These are phyloP conservation scores for Pteropus rufus DNA, from an alignment of 2,797 vertebrate species.

Conservation along the genomic window DNA sequence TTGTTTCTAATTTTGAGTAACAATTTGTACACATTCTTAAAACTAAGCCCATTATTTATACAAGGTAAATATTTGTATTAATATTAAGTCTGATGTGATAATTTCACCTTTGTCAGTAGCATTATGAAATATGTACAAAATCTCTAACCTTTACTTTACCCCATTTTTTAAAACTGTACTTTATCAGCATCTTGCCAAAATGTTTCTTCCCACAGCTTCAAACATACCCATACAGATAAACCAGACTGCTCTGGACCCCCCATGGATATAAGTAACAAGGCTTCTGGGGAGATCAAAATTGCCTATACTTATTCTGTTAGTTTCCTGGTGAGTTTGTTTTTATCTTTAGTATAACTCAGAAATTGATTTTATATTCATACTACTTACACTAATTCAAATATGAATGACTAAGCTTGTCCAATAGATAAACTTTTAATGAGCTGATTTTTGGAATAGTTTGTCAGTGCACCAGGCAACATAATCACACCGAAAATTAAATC, in stretches of 20 bases:
- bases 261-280: conserved; percentile 91
- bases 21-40: background rate
- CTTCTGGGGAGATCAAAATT: conserved; percentile 86
- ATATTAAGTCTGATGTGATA: background rate
- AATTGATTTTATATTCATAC: conserved; percentile 54
- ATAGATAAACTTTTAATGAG: conserved; percentile 41
- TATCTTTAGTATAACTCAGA: conserved; percentile 46
- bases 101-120: conserved; percentile 20
- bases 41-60: background rate
- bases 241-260: conserved; percentile 90
- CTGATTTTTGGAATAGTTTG: conserved; percentile 22
- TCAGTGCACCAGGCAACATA: background rate
- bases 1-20: conserved; percentile 4
- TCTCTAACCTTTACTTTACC: conserved; percentile 19
- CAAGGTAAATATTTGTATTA: conserved; percentile 1
- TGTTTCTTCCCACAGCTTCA: conserved; percentile 84
- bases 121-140: conserved; percentile 36
- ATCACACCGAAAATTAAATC: background rate
- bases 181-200: conserved; percentile 55
- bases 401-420: conserved; percentile 17
- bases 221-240: conserved; percentile 85
- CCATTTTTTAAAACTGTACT: background rate
- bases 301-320: conserved; percentile 91
- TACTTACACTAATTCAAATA: conserved; percentile 55
- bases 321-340: conserved; percentile 85